Evolutionary conservation across 2,888 invertebrate species (phyloP).

Genomic region (Lycophotia porphyrea): DNA sequence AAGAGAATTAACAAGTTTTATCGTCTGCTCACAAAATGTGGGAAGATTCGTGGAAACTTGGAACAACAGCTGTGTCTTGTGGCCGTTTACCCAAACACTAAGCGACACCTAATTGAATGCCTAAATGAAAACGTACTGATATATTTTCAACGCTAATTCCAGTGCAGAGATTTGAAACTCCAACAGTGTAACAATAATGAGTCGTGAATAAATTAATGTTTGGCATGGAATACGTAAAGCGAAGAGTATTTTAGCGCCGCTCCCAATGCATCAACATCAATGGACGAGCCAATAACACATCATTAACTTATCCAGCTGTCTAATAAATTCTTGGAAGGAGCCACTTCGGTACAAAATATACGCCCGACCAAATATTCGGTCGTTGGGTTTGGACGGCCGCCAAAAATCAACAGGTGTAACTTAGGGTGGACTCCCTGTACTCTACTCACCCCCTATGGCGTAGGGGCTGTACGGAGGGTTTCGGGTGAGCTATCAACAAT

Average conservation of each 20-base stretch:
- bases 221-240: not conserved
- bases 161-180: not conserved
- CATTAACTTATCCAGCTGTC: conserved; percentile 72
- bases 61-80: not conserved
- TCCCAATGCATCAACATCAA: conserved; percentile 40
- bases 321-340: conserved; percentile 77
- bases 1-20: conserved; percentile 34
- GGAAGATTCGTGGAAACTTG: conserved; percentile 21
- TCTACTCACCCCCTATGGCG: conserved; percentile 12
- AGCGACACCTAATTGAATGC: not conserved
- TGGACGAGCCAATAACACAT: conserved; percentile 57
- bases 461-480: conserved; percentile 28
- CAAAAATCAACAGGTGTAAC: conserved; percentile 76
- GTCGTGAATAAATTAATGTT: not conserved
- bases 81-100: not conserved
- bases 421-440: conserved; percentile 32
- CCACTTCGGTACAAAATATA: conserved; percentile 67
- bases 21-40: conserved; percentile 18
- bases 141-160: not conserved
- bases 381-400: conserved; percentile 70
- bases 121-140: not conserved
- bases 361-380: conserved; percentile 71
- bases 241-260: conserved; percentile 39
- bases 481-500: conserved; percentile 46
- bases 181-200: not conserved